Evolutionary conservation across 2,888 invertebrate genomes (phyloP), one percentile per base, ranked within the genome.

Genomic region (Lathronympha strigana): DNA sequence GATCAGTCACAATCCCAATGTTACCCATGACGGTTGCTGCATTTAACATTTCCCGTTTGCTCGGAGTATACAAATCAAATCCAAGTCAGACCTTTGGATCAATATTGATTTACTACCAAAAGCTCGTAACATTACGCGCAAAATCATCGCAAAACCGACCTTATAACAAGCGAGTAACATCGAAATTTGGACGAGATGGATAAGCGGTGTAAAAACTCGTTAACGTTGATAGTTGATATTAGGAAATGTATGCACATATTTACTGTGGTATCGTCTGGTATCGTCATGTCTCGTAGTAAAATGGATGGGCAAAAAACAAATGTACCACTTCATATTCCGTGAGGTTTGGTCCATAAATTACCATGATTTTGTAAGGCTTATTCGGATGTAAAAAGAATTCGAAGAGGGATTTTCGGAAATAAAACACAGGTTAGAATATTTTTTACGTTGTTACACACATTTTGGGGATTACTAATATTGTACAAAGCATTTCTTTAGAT

Each of bases 201-300:
- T 25, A 11, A 13, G 38, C 15, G 9, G 17, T 25, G 43, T 58
- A 15, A 33, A 64, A 33, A 51, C 4, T 2, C 8, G 23, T 13
- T 5, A 19, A 33, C 15, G 31, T 28, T 5, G 21, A 25, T 19
- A 33, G 40, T 43, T 50, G 36, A 50, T 40, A 50, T 15, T 28
- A 15, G 49, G 21, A 63, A 66, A 66, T 53, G 28, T 60, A 66
- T 66, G 64, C 60, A 60, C 64, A 66, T 66, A 66, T 66, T 66
- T 60, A 40, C 45, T 15, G 25, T 23, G 15, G 25, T 40, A 53
- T 53, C 45, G 38, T 60, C 45, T 58, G 57, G 43, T 53, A 51
- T 60, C 33, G 60, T 53, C 28, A 40, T 45, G 58, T 54, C 28
- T 60, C 51, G 13, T 31, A 60, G 64, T 31, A 21, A 66, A 66